Percentiles rank a stretch among this genome's conserved stretches.
Evolutionary conservation across 1,140 invertebrate species (phyloP).

Genomic region (Diorhabda elongata): DNA sequence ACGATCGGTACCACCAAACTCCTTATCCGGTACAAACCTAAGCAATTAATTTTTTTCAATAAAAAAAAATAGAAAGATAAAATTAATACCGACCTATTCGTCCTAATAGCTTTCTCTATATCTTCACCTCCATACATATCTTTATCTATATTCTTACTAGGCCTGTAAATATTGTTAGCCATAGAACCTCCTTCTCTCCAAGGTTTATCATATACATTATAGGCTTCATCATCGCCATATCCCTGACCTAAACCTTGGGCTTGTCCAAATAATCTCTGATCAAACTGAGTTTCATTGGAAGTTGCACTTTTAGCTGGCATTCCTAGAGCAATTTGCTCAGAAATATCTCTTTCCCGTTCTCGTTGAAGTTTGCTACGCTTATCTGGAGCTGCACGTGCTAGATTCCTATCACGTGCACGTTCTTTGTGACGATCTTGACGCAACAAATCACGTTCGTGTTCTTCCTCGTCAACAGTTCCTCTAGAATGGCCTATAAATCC

Average conservation of each 20-base stretch:
- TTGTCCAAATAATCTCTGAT: conserved; percentile 94
- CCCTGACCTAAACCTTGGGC: conserved; percentile 88
- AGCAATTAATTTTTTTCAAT: conserved; percentile 43
- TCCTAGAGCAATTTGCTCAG: conserved; percentile 96
- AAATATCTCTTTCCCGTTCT: conserved; percentile 94
- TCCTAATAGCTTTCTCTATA: conserved; percentile 80
- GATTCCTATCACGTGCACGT: conserved; percentile 85
- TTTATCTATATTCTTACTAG: conserved; percentile 82
- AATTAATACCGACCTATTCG: conserved; percentile 58
- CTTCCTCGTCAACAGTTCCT: conserved; percentile 57
- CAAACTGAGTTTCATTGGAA: conserved; percentile 84
- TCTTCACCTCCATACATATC: conserved; percentile 84
- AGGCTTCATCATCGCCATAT: conserved; percentile 96
- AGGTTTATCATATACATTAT: conserved; percentile 96
- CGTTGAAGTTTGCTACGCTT: conserved; percentile 86
- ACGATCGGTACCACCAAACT: conserved; percentile 87
- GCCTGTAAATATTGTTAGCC: conserved; percentile 88
- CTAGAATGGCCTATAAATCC: conserved; percentile 36
- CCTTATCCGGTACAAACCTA: conserved; percentile 94
- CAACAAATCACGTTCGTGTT: conserved; percentile 84
- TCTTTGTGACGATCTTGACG: conserved; percentile 88
- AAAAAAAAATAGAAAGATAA: neutral
- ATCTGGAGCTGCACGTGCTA: conserved; percentile 90
- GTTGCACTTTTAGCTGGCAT: conserved; percentile 79
- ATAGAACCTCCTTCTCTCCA: conserved; percentile 81